Base-by-base conservation (phyloP, 2,113 vertebrate genomes). In the Helogale parvula region DNA sequence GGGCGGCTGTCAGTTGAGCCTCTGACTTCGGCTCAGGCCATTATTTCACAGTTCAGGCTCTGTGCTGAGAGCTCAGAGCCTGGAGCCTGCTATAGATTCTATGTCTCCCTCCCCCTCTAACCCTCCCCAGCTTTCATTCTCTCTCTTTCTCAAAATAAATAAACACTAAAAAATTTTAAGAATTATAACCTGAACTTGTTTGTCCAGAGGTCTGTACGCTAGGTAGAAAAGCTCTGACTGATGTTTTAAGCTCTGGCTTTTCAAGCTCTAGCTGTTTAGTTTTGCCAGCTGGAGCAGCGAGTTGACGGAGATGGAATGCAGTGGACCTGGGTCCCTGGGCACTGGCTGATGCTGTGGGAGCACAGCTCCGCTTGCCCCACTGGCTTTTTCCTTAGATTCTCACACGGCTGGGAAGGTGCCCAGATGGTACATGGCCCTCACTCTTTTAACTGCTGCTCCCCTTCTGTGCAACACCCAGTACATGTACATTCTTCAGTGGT, bases 401-500 rank as follows among this genome's bases (percentile, higher is more conserved):
- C 9, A 4, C 7, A 9, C 31, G 50, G 29, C 84, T 68, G n/a
- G 66, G 29, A 31, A 41, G 38, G 27, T 96, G 76, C 91, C 91
- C 29, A 31, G 88, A 57, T 82, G 90, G 57, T 27, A 0, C 17
- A 19, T 47, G 74, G 66, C 25, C 15, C 50, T 86, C 23, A 5
- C 80, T 88, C 0, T 50, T 50, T 27, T 47, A 33, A 60, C 76
- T 72, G 10, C 63, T 35, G 45, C 35, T 76, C 94, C 96, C 71
- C 27, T 91, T 76, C 83, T 66, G 4, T 93, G 76, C n/a, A 33
- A 72, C 60, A 81, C 47, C 91, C 74, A 19, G 33, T 38, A 11
- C 16, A 1, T 57, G 38, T 23, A n/a, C 95, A 94, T 98, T 96
- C 93, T 95, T 97, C 31, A 97, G 74, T 31, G 60, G 66, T 98